A percentile compares a stretch with the other conserved stretches of the same genome.
Conservation (phyloP, 2,888 invertebrate species). For the Aspidapion aeneum region DNA sequence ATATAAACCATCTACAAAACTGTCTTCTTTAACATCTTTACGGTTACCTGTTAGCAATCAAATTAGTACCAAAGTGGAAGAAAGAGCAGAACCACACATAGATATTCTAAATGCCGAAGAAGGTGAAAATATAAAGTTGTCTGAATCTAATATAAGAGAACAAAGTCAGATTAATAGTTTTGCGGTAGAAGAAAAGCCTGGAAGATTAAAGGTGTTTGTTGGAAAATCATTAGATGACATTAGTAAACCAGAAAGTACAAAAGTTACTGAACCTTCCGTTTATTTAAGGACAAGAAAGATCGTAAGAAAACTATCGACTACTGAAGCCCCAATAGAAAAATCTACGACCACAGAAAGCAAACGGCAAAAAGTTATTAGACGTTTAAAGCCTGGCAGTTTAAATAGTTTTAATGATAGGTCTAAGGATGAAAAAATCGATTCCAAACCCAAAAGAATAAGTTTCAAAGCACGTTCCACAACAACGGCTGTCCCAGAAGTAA, state of each 20-base stretch:
- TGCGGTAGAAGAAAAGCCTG: slow-evolving; percentile 25
- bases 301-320: slow-evolving; percentile 38
- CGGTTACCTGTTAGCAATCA: slow-evolving; percentile 19
- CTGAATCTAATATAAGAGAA: slow-evolving; percentile 47
- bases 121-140: slow-evolving; percentile 47
- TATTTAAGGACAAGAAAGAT: slow-evolving; percentile 42
- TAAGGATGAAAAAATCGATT: background rate
- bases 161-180: slow-evolving; percentile 41
- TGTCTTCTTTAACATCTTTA: slow-evolving; percentile 15
- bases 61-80: slow-evolving; percentile 19
- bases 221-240: background rate
- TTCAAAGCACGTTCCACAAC: background rate
- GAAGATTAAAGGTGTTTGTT: slow-evolving; percentile 2
- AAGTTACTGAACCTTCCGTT: slow-evolving; percentile 33
- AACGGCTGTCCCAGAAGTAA: background rate
- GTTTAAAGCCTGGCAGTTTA: slow-evolving; percentile 33
- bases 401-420: background rate
- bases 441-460: background rate
- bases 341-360: slow-evolving; percentile 20
- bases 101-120: slow-evolving; percentile 37
- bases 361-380: slow-evolving; percentile 39
- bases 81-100: slow-evolving; percentile 27
- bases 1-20: slow-evolving; percentile 12
- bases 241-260: background rate
- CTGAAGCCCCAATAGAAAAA: slow-evolving; percentile 16